phyloP scores from a whole-genome alignment of 2,113 vertebrate species.

The Cervus canadensis region DNA sequence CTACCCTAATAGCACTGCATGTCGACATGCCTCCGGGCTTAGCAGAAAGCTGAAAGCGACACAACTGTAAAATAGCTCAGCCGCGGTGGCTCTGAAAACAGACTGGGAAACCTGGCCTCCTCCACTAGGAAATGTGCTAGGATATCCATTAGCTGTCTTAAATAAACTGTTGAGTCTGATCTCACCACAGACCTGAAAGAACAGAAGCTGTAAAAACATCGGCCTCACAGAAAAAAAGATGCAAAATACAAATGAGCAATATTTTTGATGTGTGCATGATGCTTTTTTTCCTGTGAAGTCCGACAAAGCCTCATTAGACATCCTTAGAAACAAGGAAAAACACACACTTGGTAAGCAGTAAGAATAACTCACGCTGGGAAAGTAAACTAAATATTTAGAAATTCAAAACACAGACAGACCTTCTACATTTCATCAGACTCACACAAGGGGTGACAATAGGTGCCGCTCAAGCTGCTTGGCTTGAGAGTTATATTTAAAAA shows the following conservation, averaged over 20 bases:
- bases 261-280: background rate
- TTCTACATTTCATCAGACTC: background rate
- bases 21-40: background rate
- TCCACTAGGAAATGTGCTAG: background rate
- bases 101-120: background rate
- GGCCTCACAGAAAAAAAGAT: background rate
- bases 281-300: background rate
- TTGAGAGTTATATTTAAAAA: slow-evolving; percentile 20
- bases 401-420: background rate
- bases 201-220: background rate
- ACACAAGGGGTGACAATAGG: background rate
- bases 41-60: background rate
- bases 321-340: background rate
- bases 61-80: background rate
- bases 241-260: background rate
- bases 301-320: background rate
- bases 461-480: background rate
- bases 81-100: background rate
- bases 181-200: background rate
- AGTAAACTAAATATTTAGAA: background rate
- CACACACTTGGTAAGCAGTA: background rate
- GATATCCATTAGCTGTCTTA: background rate
- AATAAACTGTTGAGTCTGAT: background rate
- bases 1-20: background rate
- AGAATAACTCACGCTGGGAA: background rate